Conservation (phyloP, 2,888 invertebrate genomes). For the Cheilosia variabilis region DNA sequence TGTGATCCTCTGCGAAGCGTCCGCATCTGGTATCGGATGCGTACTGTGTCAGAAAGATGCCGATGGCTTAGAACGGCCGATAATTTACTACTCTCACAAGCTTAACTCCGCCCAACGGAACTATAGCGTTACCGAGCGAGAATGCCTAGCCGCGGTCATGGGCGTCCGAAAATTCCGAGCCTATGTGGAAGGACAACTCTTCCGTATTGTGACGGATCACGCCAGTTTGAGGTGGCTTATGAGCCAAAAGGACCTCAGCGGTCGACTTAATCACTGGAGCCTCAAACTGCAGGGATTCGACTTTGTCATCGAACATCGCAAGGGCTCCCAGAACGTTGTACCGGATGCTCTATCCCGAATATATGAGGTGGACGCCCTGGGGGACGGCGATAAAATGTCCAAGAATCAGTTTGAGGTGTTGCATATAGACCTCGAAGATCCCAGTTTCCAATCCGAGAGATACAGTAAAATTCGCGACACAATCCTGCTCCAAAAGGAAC, state of each 20-base stretch:
- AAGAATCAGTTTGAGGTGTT: not conserved
- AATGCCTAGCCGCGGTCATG: conserved; percentile 13
- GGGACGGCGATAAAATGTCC: not conserved
- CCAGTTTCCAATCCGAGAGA: conserved; percentile 1
- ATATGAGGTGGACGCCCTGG: not conserved
- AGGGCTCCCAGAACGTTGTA: conserved; percentile 4
- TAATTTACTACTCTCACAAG: conserved; percentile 16
- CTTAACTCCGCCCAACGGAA: conserved; percentile 20
- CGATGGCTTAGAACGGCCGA: not conserved
- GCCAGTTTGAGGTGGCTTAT: conserved; percentile 3
- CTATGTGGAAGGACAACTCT: not conserved
- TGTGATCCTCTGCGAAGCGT: not conserved
- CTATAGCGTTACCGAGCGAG: conserved; percentile 31
- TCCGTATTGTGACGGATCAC: not conserved
- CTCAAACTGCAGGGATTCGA: not conserved
- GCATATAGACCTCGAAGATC: not conserved
- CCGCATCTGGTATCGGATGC: too few relatives aligned
- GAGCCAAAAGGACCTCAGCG: conserved; percentile 1
- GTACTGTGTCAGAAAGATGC: not conserved
- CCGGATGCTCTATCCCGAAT: not conserved
- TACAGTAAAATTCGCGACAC: not conserved
- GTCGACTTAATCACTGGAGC: not conserved
- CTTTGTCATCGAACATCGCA: conserved; percentile 12
- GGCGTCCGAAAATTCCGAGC: conserved; percentile 1
- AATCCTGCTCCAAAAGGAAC: conserved; percentile 7